phyloP scores from a whole-genome alignment of 2,113 vertebrate species.

The Catharus minimus region DNA sequence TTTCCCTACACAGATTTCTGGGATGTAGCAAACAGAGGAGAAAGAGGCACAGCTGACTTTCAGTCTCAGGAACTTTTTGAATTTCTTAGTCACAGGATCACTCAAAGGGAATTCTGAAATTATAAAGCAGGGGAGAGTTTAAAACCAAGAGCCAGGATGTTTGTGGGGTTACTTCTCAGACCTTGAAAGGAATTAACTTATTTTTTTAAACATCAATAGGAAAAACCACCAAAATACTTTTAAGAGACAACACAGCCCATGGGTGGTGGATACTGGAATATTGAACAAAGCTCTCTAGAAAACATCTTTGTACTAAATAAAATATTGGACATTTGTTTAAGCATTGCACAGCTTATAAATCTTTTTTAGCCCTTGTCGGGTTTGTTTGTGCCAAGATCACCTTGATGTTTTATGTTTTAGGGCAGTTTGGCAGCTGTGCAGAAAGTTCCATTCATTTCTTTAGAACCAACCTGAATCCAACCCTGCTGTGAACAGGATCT shows the following conservation, averaged over 20 bases:
- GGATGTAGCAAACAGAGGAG: neutral
- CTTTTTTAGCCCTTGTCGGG: neutral
- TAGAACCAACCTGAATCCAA: neutral
- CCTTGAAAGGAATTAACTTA: neutral
- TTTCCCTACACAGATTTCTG: neutral
- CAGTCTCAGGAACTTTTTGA: too few species aligned
- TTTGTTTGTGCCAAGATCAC: neutral
- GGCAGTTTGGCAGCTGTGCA: neutral
- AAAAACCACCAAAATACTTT: neutral
- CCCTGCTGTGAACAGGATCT: fast-evolving
- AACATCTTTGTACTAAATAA: neutral
- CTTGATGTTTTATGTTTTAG: neutral
- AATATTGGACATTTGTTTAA: neutral
- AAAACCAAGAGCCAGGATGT: neutral
- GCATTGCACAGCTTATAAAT: neutral
- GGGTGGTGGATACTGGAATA: neutral
- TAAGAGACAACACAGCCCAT: fast-evolving
- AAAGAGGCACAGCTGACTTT: neutral
- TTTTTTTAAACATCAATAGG: neutral
- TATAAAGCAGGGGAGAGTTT: neutral
- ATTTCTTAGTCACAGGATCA: neutral
- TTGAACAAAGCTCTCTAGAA: neutral
- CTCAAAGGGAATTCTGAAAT: neutral
- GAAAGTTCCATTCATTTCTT: neutral
- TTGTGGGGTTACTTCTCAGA: neutral